Evolutionary conservation across 35 echinoderm and acorn worm species (phyloP), one percentile per base, ranked within the genome.

Genomic region (Apostichopus japonicus): DNA sequence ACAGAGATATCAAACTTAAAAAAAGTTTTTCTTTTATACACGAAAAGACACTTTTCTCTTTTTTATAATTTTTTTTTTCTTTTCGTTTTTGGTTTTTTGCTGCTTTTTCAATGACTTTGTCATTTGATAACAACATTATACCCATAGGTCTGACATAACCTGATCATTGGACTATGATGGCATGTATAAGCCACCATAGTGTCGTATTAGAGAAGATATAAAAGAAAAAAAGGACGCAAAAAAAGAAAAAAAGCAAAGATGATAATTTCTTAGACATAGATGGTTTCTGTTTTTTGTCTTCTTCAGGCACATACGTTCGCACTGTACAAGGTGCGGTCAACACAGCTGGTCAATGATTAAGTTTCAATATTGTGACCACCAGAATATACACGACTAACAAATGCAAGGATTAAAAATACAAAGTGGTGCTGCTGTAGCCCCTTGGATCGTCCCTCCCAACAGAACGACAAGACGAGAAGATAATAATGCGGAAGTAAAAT

Each of bases 101-200:
- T 44, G 33, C 33, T n/a, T 75, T 75, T 75, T 75, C 71, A 23
- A n/a, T 19, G 16, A 6, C 8, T 75, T 75, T 75, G 71, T 24
- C 71, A 75, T n/a, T 75, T 75, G 71, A 15, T 75, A 75, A 19
- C 71, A 84, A 84, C 56, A 84, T 58, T 84, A 59, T 84, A 84
- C 81, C 81, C 81, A 84, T 84, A 84, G 81, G 81, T 84, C 81
- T 84, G 54, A 57, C 53, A 54, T 84, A 84, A 84, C 81, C 81
- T 84, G 81, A 84, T 84, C 53, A 23, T 19, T 75, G 15, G 71
- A 57, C 54, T 84, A 54, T 58, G 54, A 54, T 84, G 56, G 81
- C 53, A 21, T 57, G 5, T 84, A 21, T 23, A 75, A n/a, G 71
- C 54, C 54, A 84, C 81, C 81, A 84, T 51, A 84, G 81, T 84